These are phyloP conservation scores for Synchiropus splendidus DNA, from an alignment of 2,113 vertebrate genomes.

Conservation along the genomic window DNA sequence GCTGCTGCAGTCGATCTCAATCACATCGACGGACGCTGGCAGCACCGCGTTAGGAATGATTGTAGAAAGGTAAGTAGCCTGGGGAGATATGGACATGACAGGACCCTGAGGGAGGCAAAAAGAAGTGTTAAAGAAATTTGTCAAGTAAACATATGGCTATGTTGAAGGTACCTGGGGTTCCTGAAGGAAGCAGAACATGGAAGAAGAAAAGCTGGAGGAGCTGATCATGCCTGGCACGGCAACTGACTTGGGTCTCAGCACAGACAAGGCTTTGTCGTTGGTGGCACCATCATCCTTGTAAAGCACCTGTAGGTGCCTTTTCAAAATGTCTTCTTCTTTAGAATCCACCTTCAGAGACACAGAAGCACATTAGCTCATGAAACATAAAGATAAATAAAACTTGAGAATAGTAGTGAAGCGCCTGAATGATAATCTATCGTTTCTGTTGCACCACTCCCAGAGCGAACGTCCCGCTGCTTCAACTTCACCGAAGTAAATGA, in stretches of 20 bases:
- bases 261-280: constrained; percentile 56
- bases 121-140: not conserved
- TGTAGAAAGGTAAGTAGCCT: constrained; percentile 92
- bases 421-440: no score
- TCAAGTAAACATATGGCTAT: no score
- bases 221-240: constrained; percentile 82
- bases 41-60: constrained; percentile 92
- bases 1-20: constrained; percentile 73
- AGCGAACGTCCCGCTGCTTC: no score
- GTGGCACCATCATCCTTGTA: constrained; percentile 72
- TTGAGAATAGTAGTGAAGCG: not conserved
- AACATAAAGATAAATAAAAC: not conserved
- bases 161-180: constrained; percentile 75
- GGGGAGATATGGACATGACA: constrained; percentile 93
- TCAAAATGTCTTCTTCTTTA: constrained; percentile 58
- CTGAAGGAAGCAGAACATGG: constrained; percentile 51
- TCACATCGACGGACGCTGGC: constrained; percentile 82
- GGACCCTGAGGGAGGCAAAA: constrained; percentile 58
- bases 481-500: no score
- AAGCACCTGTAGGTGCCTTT: constrained; percentile 69
- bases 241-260: constrained; percentile 80
- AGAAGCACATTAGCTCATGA: not conserved
- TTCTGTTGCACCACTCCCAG: no score
- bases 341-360: constrained; percentile 34
- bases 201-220: constrained; percentile 35